Evolutionary conservation across 2,113 vertebrate genomes (phyloP).

Genomic region (Corapipo altera): DNA sequence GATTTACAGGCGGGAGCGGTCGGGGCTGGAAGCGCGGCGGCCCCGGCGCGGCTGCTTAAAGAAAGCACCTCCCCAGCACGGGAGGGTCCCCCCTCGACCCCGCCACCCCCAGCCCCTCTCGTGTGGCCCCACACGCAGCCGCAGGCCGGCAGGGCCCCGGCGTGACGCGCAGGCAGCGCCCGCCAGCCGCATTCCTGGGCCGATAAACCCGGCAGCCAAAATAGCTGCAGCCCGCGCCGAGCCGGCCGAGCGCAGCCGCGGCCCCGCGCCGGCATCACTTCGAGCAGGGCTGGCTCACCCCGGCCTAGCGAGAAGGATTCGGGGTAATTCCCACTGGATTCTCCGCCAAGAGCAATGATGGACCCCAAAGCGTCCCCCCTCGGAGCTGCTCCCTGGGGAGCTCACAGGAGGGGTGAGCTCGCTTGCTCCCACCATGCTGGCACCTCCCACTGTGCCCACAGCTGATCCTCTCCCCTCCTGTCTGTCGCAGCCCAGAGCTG

Average conservation of each 20-base stretch:
- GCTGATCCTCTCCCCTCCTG: background rate
- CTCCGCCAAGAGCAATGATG: rapidly evolving
- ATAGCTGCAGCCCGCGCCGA: background rate
- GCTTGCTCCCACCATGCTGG: background rate
- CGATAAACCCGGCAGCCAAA: conserved; percentile 52
- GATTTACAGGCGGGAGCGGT: background rate
- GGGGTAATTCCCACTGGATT: background rate
- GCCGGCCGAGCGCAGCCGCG: background rate
- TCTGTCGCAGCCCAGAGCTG: background rate
- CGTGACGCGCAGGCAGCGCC: background rate
- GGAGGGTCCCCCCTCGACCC: background rate
- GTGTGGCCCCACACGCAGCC: background rate
- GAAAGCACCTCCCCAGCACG: background rate
- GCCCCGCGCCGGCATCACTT: background rate
- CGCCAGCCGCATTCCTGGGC: conserved; percentile 50
- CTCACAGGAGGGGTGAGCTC: background rate
- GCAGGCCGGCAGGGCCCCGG: background rate
- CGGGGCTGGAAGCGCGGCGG: background rate
- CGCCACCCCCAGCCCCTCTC: background rate
- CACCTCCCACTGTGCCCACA: rapidly evolving
- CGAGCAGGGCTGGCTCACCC: background rate
- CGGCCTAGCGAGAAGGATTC: background rate
- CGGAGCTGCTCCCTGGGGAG: background rate
- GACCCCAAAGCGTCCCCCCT: background rate
- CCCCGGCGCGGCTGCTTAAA: background rate